Evolutionary conservation across 2,797 vertebrate species (phyloP), one percentile per base, ranked within the genome.

Genomic region (Melanotaenia nigrans): DNA sequence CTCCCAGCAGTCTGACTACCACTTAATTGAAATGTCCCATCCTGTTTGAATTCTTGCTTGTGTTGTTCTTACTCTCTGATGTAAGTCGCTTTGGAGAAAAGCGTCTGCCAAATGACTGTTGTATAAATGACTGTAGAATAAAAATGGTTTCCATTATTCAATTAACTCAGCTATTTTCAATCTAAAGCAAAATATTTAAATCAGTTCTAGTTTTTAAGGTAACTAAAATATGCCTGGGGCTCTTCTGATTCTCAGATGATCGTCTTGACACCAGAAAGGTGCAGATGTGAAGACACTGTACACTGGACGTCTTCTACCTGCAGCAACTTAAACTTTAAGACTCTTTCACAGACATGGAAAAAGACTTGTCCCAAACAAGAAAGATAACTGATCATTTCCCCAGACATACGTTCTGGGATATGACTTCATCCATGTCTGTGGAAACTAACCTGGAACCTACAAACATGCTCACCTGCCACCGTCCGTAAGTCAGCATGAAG

Each of bases 401-500:
- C 38, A 18, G 13, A 14, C 4, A 2, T 5, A 1, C 2, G 22
- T 12, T 45, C 11, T 28, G 11, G 51, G 22, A 24, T 24, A 25
- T 10, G 22, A 2, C 12, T 14, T 51, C 45, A 49, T n/a, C 9
- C 2, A 20, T 7, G 6, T n/a, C 33, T 60, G 10, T 58, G 18
- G 55, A 32, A 16, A 59, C 3, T 11, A 36, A 4, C 9, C 12
- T 36, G 20, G 20, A 38, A 35, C 32, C 14, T 33, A 0, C 20
- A 33, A 30, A 62, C n/a, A 33, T 22, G 53, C 88, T 82, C 94
- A 99, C 98, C 98, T 99, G 94, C 97, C 97, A 99, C 47, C 97
- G 94, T 85, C 96, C 95, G 20, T 95, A 96, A 54, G 97, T 97
- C 86, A 99, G 94, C 82, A 98, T 93, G 85, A 99, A 91, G 2